Percentiles rank a stretch among this genome's conserved stretches.
These are phyloP conservation scores for Pangasius larnaudii DNA, from an alignment of 2,797 vertebrate genomes.

Conservation along the genomic window DNA sequence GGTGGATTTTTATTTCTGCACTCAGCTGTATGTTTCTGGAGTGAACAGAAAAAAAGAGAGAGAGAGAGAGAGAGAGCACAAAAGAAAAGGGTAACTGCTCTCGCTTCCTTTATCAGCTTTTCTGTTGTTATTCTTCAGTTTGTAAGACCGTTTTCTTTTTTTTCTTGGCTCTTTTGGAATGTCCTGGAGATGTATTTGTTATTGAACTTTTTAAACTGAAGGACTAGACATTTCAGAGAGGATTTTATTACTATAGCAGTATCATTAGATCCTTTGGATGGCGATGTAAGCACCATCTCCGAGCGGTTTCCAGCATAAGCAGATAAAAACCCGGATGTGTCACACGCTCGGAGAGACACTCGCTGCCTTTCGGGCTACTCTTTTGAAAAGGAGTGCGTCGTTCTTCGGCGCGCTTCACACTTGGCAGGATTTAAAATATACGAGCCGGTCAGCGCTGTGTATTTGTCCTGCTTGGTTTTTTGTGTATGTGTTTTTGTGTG, in stretches of 20 bases:
- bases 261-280: neutral
- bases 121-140: neutral
- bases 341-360: constrained; percentile 11
- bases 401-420: constrained; percentile 29
- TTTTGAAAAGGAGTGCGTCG: neutral
- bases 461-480: constrained; percentile 46
- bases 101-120: too few species aligned
- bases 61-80: neutral
- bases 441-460: constrained; percentile 27
- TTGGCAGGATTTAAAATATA: constrained; percentile 57
- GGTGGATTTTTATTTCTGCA: neutral
- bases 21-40: neutral
- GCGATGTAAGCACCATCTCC: neutral
- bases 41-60: neutral
- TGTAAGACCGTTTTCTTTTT: neutral
- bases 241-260: neutral
- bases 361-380: neutral
- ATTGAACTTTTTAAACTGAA: neutral
- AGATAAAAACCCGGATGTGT: constrained; percentile 22
- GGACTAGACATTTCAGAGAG: neutral
- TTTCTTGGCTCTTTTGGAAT: neutral
- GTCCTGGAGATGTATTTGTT: neutral
- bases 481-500: constrained; percentile 6
- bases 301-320: neutral
- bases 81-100: too few species aligned